Conservation (phyloP, 2,113 vertebrate genomes). For the Aspidoscelis tigris region DNA sequence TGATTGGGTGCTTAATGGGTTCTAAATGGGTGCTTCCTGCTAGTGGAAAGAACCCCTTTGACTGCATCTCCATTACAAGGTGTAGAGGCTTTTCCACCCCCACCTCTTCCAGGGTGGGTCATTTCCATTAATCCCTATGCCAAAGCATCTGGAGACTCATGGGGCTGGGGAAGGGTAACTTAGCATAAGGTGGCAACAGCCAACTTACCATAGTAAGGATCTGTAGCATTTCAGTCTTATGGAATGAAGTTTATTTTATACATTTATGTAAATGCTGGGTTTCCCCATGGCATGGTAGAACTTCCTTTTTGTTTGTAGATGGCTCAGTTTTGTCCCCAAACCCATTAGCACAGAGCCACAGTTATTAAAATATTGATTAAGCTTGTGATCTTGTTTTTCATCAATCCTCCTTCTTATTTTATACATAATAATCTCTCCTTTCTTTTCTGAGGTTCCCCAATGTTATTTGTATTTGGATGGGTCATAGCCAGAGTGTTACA, state of each 20-base stretch:
- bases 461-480: conserved; percentile 83
- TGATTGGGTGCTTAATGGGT: too few species aligned
- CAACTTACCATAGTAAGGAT: too few species aligned
- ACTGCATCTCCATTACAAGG: too few species aligned
- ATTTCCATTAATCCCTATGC: too few species aligned
- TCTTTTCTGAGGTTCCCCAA: conserved; percentile 80
- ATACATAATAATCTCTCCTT: neutral
- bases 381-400: neutral
- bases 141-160: too few species aligned
- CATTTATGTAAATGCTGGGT: neutral
- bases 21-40: too few species aligned
- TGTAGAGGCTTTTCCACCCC: too few species aligned
- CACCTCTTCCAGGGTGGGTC: too few species aligned
- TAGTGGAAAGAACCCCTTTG: too few species aligned
- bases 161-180: neutral
- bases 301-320: neutral
- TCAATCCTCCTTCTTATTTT: too few species aligned
- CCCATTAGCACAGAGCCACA: neutral
- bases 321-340: neutral
- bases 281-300: neutral
- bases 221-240: too few species aligned
- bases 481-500: conserved; percentile 83
- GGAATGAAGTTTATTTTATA: neutral
- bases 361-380: neutral
- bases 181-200: too few species aligned